Evolutionary conservation across 2,113 vertebrate species (phyloP).

Genomic region (Mystacornis crossleyi): DNA sequence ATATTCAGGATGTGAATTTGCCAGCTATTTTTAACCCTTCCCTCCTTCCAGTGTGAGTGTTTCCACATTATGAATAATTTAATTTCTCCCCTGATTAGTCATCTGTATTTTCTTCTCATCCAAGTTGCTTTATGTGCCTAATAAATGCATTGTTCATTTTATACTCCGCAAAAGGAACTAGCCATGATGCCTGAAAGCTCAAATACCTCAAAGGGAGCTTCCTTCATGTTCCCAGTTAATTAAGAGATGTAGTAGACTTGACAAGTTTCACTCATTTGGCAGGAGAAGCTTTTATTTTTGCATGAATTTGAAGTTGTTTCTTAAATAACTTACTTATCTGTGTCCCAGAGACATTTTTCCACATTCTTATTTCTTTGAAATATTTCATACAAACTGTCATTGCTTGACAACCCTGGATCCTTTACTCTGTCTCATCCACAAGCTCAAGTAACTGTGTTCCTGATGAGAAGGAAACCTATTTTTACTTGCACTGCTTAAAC

Average conservation of each 20-base stretch:
- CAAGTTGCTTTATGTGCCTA: not conserved
- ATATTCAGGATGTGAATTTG: not conserved
- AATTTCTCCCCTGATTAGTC: not conserved
- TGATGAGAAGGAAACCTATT: not conserved
- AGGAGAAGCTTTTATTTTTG: constrained; percentile 20
- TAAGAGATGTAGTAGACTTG: constrained; percentile 26
- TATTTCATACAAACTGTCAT: not conserved
- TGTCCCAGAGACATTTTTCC: constrained; percentile 6
- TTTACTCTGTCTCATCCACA: not conserved
- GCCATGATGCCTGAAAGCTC: not conserved
- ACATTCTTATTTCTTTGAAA: not conserved
- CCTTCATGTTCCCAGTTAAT: constrained; percentile 25
- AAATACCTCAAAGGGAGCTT: not conserved
- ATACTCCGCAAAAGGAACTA: not conserved
- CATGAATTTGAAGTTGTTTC: constrained; percentile 34
- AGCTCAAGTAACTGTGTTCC: not conserved
- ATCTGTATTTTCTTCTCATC: not conserved
- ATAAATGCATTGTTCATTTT: constrained; percentile 19
- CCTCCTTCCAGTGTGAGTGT: not conserved
- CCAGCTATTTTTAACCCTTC: not conserved
- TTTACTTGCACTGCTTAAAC: not conserved
- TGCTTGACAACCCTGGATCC: not conserved
- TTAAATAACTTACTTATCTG: constrained; percentile 17
- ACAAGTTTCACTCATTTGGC: constrained; percentile 36
- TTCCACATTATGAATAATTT: not conserved